A percentile compares a stretch with the other conserved stretches of the same genome.
phyloP scores from a whole-genome alignment of 2,113 vertebrate genomes.

The Dromaius novaehollandiae region DNA sequence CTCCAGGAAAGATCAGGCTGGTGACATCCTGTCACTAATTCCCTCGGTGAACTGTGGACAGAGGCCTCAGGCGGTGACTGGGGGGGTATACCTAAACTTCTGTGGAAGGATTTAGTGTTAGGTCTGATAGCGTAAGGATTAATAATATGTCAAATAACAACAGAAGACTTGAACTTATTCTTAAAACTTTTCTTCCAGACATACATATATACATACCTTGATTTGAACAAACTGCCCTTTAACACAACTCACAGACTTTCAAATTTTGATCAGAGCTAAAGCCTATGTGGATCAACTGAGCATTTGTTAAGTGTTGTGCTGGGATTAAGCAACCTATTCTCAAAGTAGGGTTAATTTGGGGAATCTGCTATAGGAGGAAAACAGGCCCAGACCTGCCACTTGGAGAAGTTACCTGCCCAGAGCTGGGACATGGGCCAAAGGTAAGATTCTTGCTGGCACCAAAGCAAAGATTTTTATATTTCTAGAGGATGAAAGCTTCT shows the following conservation, averaged over 20 bases:
- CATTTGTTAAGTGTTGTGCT: not conserved
- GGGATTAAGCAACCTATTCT: not conserved
- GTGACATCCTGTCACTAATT: not conserved
- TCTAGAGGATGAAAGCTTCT: not conserved
- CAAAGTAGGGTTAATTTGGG: not conserved
- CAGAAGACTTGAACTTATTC: not conserved
- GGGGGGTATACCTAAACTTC: not conserved
- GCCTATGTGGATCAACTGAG: not conserved
- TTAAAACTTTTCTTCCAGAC: not conserved
- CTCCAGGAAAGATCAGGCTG: not conserved
- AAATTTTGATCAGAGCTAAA: not conserved
- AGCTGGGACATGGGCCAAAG: not conserved
- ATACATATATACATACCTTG: not conserved
- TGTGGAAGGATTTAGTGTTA: not conserved
- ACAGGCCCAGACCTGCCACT: not conserved
- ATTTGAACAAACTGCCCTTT: not conserved
- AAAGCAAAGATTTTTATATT: not conserved
- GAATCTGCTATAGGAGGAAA: not conserved
- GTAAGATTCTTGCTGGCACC: not conserved
- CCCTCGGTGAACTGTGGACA: not conserved
- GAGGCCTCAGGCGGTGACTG: not conserved
- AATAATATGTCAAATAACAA: not conserved
- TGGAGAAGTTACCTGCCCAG: not conserved
- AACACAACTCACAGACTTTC: not conserved
- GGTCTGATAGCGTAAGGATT: not conserved